These are phyloP conservation scores for Poecile atricapillus DNA, from an alignment of 2,113 vertebrate species.

Conservation along the genomic window DNA sequence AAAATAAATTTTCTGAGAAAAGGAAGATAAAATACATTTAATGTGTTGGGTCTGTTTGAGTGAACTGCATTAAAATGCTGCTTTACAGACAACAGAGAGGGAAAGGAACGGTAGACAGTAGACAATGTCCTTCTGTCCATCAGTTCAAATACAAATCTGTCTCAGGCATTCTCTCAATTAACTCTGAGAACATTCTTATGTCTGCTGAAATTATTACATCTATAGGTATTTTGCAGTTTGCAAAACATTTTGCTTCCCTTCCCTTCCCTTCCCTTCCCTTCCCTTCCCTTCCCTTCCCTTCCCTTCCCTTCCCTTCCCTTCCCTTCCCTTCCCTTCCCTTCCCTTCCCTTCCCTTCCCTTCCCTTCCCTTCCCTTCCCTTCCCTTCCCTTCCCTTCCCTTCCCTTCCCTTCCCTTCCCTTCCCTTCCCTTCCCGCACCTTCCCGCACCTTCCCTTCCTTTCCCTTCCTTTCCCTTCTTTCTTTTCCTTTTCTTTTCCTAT, in stretches of 20 bases:
- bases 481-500: neutral
- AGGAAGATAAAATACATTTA: neutral
- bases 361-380: too few relatives aligned
- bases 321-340: too few relatives aligned
- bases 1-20: neutral
- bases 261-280: too few relatives aligned
- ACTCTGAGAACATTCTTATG: neutral
- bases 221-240: neutral
- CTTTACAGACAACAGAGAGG: neutral
- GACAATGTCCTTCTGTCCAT: neutral
- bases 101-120: neutral
- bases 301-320: too few relatives aligned
- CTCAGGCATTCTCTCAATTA: neutral
- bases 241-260: neutral
- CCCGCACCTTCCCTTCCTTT: too few relatives aligned
- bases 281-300: too few relatives aligned
- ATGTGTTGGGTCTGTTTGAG: accelerated
- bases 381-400: too few relatives aligned
- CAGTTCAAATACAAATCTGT: neutral
- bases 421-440: too few relatives aligned
- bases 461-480: too few relatives aligned
- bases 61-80: neutral
- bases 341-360: too few relatives aligned
- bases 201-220: accelerated
- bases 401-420: too few relatives aligned